Percentiles rank a stretch among this genome's conserved stretches.
These are phyloP conservation scores for Cantharis lateralis DNA, from an alignment of 2,888 invertebrate species.

Conservation along the genomic window DNA sequence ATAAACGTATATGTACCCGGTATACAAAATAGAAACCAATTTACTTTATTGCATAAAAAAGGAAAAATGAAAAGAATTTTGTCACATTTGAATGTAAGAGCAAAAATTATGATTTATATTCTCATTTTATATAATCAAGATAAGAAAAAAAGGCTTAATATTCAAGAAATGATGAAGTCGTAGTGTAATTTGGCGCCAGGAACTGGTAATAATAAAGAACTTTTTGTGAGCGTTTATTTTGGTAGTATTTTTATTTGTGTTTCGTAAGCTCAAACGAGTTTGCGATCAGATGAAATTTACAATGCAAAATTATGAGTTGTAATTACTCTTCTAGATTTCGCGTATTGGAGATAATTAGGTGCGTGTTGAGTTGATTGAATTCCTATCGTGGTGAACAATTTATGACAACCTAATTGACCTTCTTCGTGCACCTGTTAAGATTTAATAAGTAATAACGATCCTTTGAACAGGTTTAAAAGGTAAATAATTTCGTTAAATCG, in stretches of 20 bases:
- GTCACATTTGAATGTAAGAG: neutral
- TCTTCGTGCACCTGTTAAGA: slow-evolving; percentile 6
- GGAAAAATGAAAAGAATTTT: neutral
- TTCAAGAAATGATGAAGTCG: neutral
- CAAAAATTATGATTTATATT: neutral
- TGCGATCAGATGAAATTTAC: neutral
- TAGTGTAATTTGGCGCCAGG: neutral
- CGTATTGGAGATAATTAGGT: neutral
- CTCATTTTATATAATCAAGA: neutral
- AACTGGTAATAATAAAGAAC: neutral
- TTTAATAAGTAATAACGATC: neutral
- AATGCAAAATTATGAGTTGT: neutral
- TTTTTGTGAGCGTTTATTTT: neutral
- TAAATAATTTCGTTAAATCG: neutral
- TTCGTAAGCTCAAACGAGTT: neutral
- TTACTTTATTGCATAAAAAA: neutral
- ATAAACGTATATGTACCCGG: too few relatives aligned
- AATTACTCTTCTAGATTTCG: neutral
- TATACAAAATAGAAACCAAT: neutral
- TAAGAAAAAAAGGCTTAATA: neutral
- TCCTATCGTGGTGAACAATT: slow-evolving; percentile 7
- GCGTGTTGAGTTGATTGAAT: neutral
- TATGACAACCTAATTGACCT: slow-evolving; percentile 5
- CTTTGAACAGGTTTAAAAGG: neutral
- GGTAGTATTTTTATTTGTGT: neutral